A percentile compares a stretch with the other conserved stretches of the same genome.
phyloP scores from a whole-genome alignment of 2,113 vertebrate species.

The Aptenodytes forsteri region DNA sequence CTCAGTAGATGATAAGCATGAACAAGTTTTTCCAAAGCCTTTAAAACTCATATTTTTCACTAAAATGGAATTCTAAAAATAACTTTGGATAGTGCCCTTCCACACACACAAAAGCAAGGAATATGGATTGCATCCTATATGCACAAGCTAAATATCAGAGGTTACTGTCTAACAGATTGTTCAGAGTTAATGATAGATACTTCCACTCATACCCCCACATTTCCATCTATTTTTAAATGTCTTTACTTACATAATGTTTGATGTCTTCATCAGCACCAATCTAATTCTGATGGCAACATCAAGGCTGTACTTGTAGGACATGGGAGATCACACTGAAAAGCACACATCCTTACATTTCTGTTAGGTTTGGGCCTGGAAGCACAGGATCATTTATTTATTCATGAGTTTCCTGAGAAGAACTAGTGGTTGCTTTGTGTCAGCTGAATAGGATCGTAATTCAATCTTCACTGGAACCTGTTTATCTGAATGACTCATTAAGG shows the following conservation, averaged over 20 bases:
- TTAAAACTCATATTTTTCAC: not conserved
- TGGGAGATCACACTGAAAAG: not conserved
- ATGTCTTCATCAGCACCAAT: not conserved
- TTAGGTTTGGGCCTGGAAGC: slow-evolving; percentile 43
- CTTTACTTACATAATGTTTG: slow-evolving; percentile 28
- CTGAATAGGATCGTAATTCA: slow-evolving; percentile 75
- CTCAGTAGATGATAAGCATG: not conserved
- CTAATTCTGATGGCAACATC: not conserved
- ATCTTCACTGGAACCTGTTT: slow-evolving; percentile 35
- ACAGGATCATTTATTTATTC: slow-evolving; percentile 84
- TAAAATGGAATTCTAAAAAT: not conserved
- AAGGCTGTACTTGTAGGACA: not conserved
- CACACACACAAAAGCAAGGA: not conserved
- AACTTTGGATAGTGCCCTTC: not conserved
- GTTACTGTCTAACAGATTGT: not conserved
- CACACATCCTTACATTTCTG: not conserved
- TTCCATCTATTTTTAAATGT: not conserved
- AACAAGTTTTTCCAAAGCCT: not conserved
- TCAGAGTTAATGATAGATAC: not conserved
- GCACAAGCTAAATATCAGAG: slow-evolving; percentile 6
- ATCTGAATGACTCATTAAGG: not conserved
- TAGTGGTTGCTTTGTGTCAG: slow-evolving; percentile 78
- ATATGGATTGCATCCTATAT: not conserved
- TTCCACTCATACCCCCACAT: not conserved
- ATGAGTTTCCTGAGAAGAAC: slow-evolving; percentile 73